A percentile compares a stretch with the other conserved stretches of the same genome.
Conservation (phyloP, 2,113 vertebrate genomes). For the Hiodon tergisus region DNA sequence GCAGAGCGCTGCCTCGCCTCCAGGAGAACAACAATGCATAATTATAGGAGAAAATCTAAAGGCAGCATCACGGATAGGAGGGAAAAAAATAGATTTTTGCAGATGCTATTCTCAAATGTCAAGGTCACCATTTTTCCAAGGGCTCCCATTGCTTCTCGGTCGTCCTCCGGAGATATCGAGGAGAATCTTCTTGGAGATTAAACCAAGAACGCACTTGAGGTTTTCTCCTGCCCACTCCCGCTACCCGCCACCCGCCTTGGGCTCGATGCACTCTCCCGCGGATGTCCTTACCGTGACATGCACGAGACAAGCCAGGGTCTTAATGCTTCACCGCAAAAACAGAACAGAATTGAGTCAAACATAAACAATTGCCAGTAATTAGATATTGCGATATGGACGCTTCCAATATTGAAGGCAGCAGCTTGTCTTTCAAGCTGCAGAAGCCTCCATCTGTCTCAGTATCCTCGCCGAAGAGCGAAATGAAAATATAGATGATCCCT, state of each 20-base stretch:
- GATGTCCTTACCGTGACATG: neutral
- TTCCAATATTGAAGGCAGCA: neutral
- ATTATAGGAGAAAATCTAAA: neutral
- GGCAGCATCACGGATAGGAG: neutral
- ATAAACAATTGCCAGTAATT: neutral
- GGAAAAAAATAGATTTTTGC: neutral
- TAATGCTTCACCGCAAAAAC: neutral
- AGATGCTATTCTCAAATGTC: neutral
- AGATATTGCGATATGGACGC: neutral
- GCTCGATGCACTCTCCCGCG: too few relatives aligned
- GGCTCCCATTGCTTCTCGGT: neutral
- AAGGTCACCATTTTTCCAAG: neutral
- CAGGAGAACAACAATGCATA: neutral
- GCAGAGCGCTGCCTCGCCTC: neutral
- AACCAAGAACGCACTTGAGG: neutral
- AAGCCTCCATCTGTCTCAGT: constrained; percentile 9
- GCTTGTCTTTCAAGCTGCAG: neutral
- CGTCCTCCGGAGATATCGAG: neutral
- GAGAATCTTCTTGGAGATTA: neutral
- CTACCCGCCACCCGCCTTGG: too few relatives aligned
- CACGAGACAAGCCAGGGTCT: neutral
- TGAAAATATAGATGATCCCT: neutral
- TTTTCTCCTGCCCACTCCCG: neutral
- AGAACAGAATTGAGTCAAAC: neutral
- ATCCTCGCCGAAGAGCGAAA: neutral